phyloP scores from a whole-genome alignment of 2,797 vertebrate genomes.

The Oreonectes daqikongensis region DNA sequence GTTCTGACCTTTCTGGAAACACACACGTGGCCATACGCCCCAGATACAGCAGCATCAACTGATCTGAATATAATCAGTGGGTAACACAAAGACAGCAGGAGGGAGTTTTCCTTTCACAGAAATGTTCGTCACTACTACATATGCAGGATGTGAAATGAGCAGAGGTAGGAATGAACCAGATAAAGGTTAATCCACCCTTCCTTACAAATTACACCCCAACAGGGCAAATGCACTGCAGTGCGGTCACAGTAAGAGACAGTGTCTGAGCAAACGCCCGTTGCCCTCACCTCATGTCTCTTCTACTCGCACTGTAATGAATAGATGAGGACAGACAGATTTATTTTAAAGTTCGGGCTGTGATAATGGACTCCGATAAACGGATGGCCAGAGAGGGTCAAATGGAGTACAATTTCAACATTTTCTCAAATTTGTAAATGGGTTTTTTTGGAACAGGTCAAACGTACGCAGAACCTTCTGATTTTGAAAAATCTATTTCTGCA shows the following conservation, averaged over 20 bases:
- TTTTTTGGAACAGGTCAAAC: too few species aligned
- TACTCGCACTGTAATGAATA: constrained; percentile 21
- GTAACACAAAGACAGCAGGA: not conserved
- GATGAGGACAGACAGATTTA: not conserved
- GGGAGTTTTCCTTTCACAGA: constrained; percentile 2
- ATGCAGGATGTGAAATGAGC: not conserved
- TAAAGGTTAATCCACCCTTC: constrained; percentile 26
- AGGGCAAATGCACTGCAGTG: constrained; percentile 28
- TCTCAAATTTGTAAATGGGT: too few species aligned
- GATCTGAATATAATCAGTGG: not conserved
- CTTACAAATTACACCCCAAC: constrained; percentile 18
- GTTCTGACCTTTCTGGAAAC: constrained; percentile 13
- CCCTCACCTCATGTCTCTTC: not conserved
- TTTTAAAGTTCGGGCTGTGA: not conserved
- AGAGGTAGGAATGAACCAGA: constrained; percentile 8
- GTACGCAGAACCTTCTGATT: too few species aligned
- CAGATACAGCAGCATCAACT: not conserved
- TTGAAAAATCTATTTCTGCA: too few species aligned
- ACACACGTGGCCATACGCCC: constrained; percentile 5
- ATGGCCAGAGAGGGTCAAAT: not conserved
- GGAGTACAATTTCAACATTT: too few species aligned
- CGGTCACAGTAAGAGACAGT: constrained; percentile 4
- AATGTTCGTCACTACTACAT: not conserved
- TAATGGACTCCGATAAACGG: not conserved
- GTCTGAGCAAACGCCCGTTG: not conserved